Conservation (phyloP, 2,797 vertebrate genomes). For the Propithecus perrieri region DNA sequence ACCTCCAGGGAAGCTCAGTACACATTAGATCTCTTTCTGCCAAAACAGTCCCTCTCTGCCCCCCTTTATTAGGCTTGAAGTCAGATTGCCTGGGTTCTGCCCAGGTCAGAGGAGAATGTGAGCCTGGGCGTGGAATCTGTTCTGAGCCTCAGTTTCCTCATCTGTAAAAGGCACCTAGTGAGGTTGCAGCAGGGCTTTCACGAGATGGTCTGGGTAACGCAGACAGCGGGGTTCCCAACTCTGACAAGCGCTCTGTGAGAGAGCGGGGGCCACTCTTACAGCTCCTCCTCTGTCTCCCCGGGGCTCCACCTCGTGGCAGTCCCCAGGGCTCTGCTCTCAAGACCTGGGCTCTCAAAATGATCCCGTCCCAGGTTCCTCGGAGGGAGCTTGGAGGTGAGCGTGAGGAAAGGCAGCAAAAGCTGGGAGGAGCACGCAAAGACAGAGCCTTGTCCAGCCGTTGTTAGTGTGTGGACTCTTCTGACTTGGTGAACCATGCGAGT, state of each 20-base stretch:
- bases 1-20: neutral
- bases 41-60: neutral
- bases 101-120: neutral
- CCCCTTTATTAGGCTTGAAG: neutral
- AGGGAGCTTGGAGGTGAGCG: neutral
- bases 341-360: neutral
- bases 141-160: neutral
- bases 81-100: neutral
- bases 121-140: neutral
- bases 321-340: neutral
- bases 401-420: neutral
- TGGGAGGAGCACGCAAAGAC: neutral
- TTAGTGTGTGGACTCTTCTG: neutral
- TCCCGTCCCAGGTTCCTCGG: neutral
- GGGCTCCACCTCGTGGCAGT: accelerated
- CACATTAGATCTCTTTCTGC: neutral
- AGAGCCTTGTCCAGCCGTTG: neutral
- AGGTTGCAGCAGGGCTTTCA: neutral
- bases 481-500: accelerated
- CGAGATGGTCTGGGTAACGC: neutral
- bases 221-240: too few species aligned
- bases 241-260: accelerated
- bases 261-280: neutral
- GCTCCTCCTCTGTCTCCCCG: neutral
- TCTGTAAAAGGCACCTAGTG: neutral